These are phyloP conservation scores for Listronotus oregonensis DNA, from an alignment of 1,140 invertebrate genomes.

Conservation along the genomic window DNA sequence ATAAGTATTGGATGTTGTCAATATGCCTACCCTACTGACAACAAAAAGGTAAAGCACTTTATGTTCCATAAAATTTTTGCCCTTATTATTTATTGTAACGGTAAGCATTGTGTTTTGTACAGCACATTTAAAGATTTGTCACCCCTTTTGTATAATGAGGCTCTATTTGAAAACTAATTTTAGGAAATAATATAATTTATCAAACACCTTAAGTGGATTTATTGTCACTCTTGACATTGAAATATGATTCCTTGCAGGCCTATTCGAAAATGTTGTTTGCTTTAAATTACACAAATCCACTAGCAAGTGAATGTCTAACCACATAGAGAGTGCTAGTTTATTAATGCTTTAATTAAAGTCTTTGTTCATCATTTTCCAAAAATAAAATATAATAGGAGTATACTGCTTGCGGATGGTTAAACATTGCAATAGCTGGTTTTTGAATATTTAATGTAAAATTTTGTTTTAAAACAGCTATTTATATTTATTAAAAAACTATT, in stretches of 20 bases:
- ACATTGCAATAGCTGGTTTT: too few species aligned
- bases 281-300: conserved; percentile 32
- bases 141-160: not conserved
- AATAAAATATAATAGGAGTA: conserved; percentile 17
- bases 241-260: conserved; percentile 23
- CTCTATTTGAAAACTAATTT: conserved; percentile 16
- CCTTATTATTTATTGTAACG: too few species aligned
- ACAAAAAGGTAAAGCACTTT: too few species aligned
- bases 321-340: conserved; percentile 27
- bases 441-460: too few species aligned
- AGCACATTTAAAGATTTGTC: not conserved
- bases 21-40: too few species aligned
- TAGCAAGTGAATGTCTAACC: conserved; percentile 24
- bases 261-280: conserved; percentile 23
- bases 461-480: too few species aligned
- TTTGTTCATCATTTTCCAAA: conserved; percentile 19
- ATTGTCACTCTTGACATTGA: conserved; percentile 32
- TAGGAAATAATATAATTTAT: conserved; percentile 31
- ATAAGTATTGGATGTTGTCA: too few species aligned
- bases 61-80: too few species aligned
- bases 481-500: too few species aligned
- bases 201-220: conserved; percentile 27
- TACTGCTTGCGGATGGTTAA: not conserved
- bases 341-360: conserved; percentile 35
- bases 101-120: not conserved